Evolutionary conservation across 1,140 invertebrate species (phyloP).

Genomic region (Solenopsis fugax): DNA sequence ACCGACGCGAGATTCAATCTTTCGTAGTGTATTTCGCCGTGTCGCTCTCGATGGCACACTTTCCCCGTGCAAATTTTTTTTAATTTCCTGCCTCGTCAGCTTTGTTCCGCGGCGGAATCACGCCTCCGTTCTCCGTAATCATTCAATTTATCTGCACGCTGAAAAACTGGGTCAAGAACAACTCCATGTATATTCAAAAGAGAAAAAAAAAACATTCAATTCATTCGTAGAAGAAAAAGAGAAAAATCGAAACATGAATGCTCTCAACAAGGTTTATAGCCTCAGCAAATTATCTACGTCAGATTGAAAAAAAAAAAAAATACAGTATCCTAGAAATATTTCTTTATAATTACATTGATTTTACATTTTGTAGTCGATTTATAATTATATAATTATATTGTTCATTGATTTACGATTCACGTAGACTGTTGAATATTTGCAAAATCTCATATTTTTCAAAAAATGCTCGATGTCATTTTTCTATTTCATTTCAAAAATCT

Average conservation of each 20-base stretch:
- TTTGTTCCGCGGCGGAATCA: constrained; percentile 42
- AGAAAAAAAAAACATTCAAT: background rate
- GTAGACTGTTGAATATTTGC: background rate
- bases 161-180: constrained; percentile 53
- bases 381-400: background rate
- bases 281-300: background rate
- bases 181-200: background rate
- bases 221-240: background rate
- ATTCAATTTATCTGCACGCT: constrained; percentile 60
- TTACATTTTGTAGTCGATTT: background rate
- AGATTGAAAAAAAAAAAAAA: background rate
- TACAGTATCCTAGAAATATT: background rate
- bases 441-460: background rate
- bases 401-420: background rate
- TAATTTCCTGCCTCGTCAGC: constrained; percentile 58
- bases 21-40: constrained; percentile 52
- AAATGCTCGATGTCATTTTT: background rate
- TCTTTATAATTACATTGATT: constrained; percentile 4
- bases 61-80: constrained; percentile 32
- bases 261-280: background rate
- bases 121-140: constrained; percentile 48
- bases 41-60: constrained; percentile 34
- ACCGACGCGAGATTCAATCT: constrained; percentile 66
- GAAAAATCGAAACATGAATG: background rate
- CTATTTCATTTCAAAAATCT: background rate